Evolutionary conservation across 1,140 invertebrate species (phyloP).

Genomic region (Pemphigus obesinymphae): DNA sequence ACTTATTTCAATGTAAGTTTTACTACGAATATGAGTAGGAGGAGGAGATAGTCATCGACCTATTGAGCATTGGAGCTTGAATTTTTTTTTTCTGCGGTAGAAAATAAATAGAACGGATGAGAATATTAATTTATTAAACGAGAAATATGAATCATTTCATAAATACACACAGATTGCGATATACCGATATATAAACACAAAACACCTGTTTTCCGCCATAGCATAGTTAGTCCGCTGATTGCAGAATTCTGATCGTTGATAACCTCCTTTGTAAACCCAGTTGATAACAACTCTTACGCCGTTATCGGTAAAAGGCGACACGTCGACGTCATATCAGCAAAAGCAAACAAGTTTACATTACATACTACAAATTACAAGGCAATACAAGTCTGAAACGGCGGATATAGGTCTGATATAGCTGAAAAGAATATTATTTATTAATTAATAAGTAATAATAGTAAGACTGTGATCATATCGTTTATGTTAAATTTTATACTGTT

Average conservation of each 20-base stretch:
- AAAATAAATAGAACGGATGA: constrained; percentile 27
- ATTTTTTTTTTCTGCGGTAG: not conserved
- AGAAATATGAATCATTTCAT: constrained; percentile 9
- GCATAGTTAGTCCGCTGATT: not conserved
- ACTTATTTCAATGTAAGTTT: not conserved
- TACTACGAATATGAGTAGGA: not conserved
- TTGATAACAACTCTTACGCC: not conserved
- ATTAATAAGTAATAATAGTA: too few species aligned
- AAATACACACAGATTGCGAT: not conserved
- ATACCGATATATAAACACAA: constrained; percentile 4
- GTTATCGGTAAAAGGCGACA: not conserved
- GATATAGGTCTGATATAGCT: too few species aligned
- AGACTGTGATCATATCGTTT: not conserved
- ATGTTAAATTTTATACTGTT: not conserved
- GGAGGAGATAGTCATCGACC: not conserved
- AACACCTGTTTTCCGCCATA: constrained; percentile 40
- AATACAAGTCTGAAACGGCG: too few species aligned
- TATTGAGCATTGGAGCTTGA: not conserved
- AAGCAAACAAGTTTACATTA: too few species aligned
- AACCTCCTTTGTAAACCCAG: not conserved
- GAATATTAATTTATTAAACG: not conserved
- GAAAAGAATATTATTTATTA: too few species aligned
- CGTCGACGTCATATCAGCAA: not conserved
- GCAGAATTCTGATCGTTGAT: not conserved
- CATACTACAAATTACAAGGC: too few species aligned